phyloP scores from a whole-genome alignment of 2,888 invertebrate genomes.

The Dasypolia templi region DNA sequence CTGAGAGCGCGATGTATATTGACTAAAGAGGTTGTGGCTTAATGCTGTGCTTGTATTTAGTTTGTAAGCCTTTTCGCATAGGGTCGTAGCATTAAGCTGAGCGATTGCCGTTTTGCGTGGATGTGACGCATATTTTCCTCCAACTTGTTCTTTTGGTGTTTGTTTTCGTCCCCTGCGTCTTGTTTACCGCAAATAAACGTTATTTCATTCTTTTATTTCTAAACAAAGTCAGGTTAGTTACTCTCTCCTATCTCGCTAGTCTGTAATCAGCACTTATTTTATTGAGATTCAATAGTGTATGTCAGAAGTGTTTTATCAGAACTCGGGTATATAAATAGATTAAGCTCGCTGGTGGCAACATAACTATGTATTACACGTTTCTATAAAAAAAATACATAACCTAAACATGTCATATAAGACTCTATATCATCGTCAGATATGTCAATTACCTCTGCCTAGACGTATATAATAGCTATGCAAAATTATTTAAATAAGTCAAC shows the following conservation, averaged over 20 bases:
- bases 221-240: too few relatives aligned
- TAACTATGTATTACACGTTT: neutral
- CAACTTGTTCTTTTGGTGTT: too few relatives aligned
- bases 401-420: neutral
- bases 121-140: too few relatives aligned
- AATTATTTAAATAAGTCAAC: slow-evolving; percentile 38
- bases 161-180: too few relatives aligned
- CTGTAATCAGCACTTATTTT: neutral
- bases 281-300: neutral
- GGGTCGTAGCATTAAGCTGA: too few relatives aligned
- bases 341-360: neutral
- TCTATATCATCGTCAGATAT: slow-evolving; percentile 12
- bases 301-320: neutral
- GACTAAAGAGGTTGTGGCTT: neutral
- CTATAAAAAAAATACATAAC: neutral
- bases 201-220: too few relatives aligned
- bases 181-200: too few relatives aligned
- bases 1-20: neutral
- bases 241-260: too few relatives aligned
- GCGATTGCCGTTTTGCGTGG: too few relatives aligned
- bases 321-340: neutral
- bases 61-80: too few relatives aligned
- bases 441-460: slow-evolving; percentile 1
- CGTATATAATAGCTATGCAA: slow-evolving; percentile 27
- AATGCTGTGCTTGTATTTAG: too few relatives aligned